Conservation (phyloP, 2,888 invertebrate species). For the Pseudococcus longispinus region DNA sequence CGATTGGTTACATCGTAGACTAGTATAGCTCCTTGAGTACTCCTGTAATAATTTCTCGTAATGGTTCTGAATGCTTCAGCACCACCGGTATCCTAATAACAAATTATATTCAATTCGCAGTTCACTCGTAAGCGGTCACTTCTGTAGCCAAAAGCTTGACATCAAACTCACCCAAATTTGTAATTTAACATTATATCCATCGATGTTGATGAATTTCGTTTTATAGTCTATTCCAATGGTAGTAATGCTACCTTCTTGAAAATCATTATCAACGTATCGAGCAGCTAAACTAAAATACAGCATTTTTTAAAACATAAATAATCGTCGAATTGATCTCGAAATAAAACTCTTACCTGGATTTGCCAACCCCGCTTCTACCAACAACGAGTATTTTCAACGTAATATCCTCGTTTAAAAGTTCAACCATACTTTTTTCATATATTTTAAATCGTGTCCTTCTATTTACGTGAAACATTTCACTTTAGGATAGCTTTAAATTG, state of each 20-base stretch:
- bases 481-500: background rate
- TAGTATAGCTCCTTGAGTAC: constrained; percentile 88
- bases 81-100: constrained; percentile 89
- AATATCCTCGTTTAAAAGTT: constrained; percentile 63
- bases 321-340: background rate
- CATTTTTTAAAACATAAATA: background rate
- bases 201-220: constrained; percentile 85
- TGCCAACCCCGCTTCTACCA: constrained; percentile 97
- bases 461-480: background rate
- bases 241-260: constrained; percentile 89
- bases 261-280: constrained; percentile 94
- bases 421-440: constrained; percentile 4
- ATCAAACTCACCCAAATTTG: constrained; percentile 77
- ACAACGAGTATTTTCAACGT: constrained; percentile 93
- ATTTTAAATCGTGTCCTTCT: background rate
- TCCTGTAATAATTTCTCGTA: constrained; percentile 93
- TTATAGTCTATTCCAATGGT: constrained; percentile 99
- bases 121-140: background rate
- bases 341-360: constrained; percentile 80
- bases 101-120: background rate
- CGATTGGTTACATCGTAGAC: constrained; percentile 95
- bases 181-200: constrained; percentile 89
- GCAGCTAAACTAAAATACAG: constrained; percentile 77
- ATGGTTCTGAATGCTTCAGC: constrained; percentile 92
- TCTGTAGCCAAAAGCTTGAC: background rate